These are phyloP conservation scores for Lepus europaeus DNA, from an alignment of 2,113 vertebrate species.

Conservation along the genomic window DNA sequence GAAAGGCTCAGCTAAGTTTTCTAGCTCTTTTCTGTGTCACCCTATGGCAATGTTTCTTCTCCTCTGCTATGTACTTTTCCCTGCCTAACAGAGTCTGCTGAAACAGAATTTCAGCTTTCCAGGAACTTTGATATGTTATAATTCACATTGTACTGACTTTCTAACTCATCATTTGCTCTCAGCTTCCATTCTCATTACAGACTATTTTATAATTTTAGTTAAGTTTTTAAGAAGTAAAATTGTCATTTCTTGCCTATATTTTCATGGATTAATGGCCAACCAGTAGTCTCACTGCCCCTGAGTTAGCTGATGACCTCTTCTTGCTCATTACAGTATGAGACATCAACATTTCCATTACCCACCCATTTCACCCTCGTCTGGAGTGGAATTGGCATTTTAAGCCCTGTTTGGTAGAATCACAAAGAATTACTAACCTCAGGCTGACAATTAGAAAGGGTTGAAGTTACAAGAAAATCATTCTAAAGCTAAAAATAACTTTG, in stretches of 20 bases:
- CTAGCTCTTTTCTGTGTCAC: background rate
- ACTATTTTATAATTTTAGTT: constrained; percentile 2
- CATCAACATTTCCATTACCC: background rate
- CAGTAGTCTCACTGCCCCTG: background rate
- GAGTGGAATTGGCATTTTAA: background rate
- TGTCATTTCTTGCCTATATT: background rate
- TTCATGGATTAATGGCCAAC: background rate
- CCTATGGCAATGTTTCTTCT: background rate
- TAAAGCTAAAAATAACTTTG: background rate
- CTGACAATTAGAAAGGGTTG: background rate
- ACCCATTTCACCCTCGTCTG: background rate
- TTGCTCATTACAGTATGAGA: background rate
- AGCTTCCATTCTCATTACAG: background rate
- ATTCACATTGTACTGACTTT: background rate
- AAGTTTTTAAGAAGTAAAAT: constrained; percentile 6
- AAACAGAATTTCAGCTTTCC: background rate
- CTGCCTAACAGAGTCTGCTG: background rate
- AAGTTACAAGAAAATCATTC: background rate
- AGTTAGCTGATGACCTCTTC: background rate
- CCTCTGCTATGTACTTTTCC: background rate
- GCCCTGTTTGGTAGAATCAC: background rate
- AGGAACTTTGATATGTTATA: background rate
- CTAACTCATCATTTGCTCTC: background rate
- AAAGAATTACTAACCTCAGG: background rate
- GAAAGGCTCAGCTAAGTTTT: background rate